These are phyloP conservation scores for Squalus acanthias DNA, from an alignment of 2,797 vertebrate genomes.

Conservation along the genomic window DNA sequence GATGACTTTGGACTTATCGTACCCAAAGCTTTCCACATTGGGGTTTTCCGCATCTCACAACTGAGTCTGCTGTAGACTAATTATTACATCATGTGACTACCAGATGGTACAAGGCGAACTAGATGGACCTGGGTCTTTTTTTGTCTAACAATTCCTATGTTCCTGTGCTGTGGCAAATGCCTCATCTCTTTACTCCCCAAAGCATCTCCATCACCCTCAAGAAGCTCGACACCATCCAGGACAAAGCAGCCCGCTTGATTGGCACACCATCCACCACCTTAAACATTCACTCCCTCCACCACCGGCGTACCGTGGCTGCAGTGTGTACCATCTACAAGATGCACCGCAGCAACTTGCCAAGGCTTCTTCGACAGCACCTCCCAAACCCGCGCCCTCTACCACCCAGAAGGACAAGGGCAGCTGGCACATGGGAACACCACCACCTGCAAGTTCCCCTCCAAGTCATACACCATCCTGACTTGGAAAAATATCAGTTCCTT, in stretches of 20 bases:
- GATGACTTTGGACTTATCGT: neutral
- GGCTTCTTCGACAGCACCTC: neutral
- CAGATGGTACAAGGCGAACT: neutral
- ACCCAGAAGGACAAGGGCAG: neutral
- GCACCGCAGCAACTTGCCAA: neutral
- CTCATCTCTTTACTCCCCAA: too few relatives aligned
- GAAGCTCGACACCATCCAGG: neutral
- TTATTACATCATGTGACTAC: neutral
- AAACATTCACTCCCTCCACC: neutral
- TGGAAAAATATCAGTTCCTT: neutral
- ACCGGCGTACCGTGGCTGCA: neutral
- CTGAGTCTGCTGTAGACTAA: neutral
- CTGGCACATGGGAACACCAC: neutral
- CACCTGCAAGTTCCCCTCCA: neutral
- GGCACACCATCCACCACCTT: neutral
- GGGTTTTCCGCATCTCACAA: neutral
- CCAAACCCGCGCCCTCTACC: neutral
- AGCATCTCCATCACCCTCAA: neutral
- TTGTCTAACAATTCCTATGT: neutral
- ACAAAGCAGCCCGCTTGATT: neutral
- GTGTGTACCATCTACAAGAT: neutral
- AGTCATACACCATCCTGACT: neutral
- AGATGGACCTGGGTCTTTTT: neutral
- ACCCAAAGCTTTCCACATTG: neutral
- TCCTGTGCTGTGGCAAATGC: neutral